phyloP scores from a whole-genome alignment of 1,140 invertebrate species.

The Zaprionus kolodkinae region DNA sequence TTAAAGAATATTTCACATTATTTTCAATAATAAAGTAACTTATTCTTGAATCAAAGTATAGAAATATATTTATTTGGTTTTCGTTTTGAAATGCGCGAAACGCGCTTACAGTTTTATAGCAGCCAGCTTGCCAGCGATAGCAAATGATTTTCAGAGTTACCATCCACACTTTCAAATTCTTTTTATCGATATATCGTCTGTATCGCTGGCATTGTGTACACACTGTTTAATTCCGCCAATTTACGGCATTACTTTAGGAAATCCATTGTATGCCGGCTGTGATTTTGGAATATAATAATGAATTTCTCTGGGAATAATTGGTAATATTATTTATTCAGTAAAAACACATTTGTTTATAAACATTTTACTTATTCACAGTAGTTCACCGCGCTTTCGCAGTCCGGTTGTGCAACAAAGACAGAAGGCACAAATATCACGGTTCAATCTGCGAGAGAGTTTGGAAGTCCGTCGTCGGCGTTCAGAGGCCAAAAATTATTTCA shows the following conservation, averaged over 20 bases:
- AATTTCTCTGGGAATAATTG: slow-evolving; percentile 33
- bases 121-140: slow-evolving; percentile 6
- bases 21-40: background rate
- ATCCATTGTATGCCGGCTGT: background rate
- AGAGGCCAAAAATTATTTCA: slow-evolving; percentile 62
- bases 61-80: background rate
- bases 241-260: slow-evolving; percentile 27
- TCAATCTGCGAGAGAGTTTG: slow-evolving; percentile 56
- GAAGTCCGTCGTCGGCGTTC: slow-evolving; percentile 55
- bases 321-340: slow-evolving; percentile 4
- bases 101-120: slow-evolving; percentile 9
- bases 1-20: background rate
- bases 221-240: slow-evolving; percentile 37
- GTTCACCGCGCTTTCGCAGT: slow-evolving; percentile 22
- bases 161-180: background rate
- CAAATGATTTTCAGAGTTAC: background rate
- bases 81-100: background rate
- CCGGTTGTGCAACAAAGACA: background rate
- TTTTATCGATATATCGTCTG: slow-evolving; percentile 16
- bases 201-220: slow-evolving; percentile 11
- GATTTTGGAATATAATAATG: slow-evolving; percentile 8
- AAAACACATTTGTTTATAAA: too few relatives aligned
- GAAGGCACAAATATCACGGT: slow-evolving; percentile 11
- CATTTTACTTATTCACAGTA: slow-evolving; percentile 1
- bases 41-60: background rate